Base-by-base conservation (phyloP, 2,797 vertebrate genomes). In the Molossus alvarezi region DNA sequence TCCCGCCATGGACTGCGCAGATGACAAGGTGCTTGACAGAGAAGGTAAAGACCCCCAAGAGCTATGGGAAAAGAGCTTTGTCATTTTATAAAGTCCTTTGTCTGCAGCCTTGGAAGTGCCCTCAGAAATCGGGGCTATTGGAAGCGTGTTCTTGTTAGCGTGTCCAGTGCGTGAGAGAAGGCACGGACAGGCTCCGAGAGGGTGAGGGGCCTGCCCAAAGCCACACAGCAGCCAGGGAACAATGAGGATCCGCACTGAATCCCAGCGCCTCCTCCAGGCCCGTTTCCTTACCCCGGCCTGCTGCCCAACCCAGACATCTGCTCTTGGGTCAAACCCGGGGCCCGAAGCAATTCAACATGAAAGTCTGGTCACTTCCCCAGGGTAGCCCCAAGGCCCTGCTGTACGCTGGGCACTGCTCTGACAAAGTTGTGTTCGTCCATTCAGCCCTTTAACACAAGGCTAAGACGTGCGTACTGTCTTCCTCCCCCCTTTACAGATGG, bases 11-110 rank as follows among this genome's bases (percentile, higher is more conserved):
- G 98, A 98, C 94, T 97, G 62, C 1, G 5, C 23, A 0, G 97
- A 98, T 21, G 23, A 57, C 0, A 0, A n/a, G 0, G 3, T 97
- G 60, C 55, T 41, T 0, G 27, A 51, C 51, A 25, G 6, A 77
- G 71, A 80, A 88, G 97, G 97, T 97, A 91, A 96, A 83, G 82
- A n/a, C 25, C 18, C 14, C 29, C 5, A 0, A 9, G 33, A 23
- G 9, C 37, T 0, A 6, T 0, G 27, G 55, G 41, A 25, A 20
- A 0, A 1, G 62, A 65, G 1, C 9, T 29, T 21, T 4, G 2
- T 17, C 10, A 7, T 5, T 79, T n/a, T 7, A 1, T 1, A 3
- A 57, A 37, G n/a, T 6, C 51, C 18, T 8, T 11, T 0, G 51
- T 41, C 80, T 55, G 3, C 25, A 67, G 84, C 33, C n/a, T 65